Base-by-base conservation (phyloP, 1,140 invertebrate genomes). In the Drosophila miranda region DNA sequence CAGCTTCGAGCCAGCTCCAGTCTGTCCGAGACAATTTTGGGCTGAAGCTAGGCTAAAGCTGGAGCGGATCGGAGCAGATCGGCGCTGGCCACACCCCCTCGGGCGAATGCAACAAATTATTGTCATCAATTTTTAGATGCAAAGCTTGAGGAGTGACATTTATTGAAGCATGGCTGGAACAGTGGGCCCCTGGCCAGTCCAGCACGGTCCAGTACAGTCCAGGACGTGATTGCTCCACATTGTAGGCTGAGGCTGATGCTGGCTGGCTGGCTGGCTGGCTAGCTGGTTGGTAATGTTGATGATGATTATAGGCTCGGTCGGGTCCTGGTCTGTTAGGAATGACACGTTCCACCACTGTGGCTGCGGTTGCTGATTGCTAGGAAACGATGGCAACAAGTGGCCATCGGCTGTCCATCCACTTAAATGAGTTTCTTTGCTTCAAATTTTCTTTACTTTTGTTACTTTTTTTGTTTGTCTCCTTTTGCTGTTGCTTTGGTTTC, bases 91-190 rank as follows among this genome's bases (percentile, higher is more conserved):
- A 87, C 82, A 87, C 82, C 82, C 82, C 82, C 70, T 74, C 53
- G 74, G 82, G 74, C 82, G 67, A 84, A 86, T 81, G 82, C 81
- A 84, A 84, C 81, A 84, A 84, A 84, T 84, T 84, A 84, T 87
- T 84, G 81, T 84, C 81, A 84, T 84, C 81, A 84, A 87, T 84
- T 84, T 86, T 87, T 87, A 84, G 81, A 84, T 84, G 81, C 81
- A 87, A 84, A 86, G 81, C 81, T 84, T 71, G 81, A 86, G 81
- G 81, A 84, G 78, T 84, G 81, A 84, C 81, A 84, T 84, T 84
- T 84, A 84, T 84, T 84, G 81, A 84, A 84, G 81, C 82, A 56
- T 84, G 69, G 81, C 63, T 62, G 51, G 21, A 75, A 78, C 55
- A 44, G 21, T 61, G 61, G 49, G 82, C 60, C 80, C 21, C 28